Evolutionary conservation across 1,140 invertebrate species (phyloP).

Genomic region (Arctopsyche grandis): DNA sequence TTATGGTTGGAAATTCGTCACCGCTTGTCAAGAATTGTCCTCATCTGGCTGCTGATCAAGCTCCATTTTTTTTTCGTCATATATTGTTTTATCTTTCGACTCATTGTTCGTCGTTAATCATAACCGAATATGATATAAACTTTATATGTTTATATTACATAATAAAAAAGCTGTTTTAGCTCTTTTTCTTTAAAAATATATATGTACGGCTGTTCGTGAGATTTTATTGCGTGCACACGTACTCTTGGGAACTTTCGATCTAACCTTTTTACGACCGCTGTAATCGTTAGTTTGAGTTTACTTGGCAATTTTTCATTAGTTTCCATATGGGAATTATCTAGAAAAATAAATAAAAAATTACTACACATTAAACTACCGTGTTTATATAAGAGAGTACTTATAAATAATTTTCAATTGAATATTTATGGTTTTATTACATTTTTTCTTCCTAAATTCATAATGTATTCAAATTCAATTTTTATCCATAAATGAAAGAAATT

Average conservation of each 20-base stretch:
- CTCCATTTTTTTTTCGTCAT: no score
- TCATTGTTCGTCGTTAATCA: slow-evolving; percentile 3
- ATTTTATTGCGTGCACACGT: no score
- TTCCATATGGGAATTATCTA: background rate
- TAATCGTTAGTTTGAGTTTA: background rate
- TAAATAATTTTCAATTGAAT: background rate
- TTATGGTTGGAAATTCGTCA: background rate
- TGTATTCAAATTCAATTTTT: no score
- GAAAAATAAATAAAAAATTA: no score
- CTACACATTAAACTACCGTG: background rate
- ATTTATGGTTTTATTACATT: no score
- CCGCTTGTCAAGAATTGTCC: background rate
- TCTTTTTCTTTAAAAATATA: no score
- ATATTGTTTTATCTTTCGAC: background rate
- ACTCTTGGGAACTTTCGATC: no score
- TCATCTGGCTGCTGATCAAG: background rate
- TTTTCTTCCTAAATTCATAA: no score
- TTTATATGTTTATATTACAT: no score
- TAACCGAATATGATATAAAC: background rate
- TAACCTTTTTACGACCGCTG: background rate
- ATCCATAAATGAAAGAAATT: no score
- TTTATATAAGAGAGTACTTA: background rate
- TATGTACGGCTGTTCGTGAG: no score
- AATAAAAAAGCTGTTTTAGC: no score
- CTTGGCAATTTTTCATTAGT: background rate